Conservation (phyloP, 2,888 invertebrate species). For the Salticus scenicus region DNA sequence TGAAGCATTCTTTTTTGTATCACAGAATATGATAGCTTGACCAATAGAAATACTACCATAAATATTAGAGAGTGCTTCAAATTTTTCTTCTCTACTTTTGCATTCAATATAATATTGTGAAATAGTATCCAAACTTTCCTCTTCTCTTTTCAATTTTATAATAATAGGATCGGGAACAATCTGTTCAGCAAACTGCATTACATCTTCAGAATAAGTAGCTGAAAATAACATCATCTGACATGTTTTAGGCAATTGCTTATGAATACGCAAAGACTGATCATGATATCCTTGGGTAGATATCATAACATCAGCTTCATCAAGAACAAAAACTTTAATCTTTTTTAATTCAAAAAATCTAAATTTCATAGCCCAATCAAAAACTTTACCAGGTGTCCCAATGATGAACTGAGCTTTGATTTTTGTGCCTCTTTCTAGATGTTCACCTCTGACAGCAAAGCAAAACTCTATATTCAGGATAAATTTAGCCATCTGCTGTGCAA, state of each 20-base stretch:
- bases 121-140: slow-evolving; percentile 96
- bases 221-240: slow-evolving; percentile 99
- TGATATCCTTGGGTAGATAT: slow-evolving; percentile 98
- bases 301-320: slow-evolving; percentile 99
- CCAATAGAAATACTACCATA: slow-evolving; percentile 97
- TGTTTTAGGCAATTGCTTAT: slow-evolving; percentile 84
- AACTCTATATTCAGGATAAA: slow-evolving; percentile 93
- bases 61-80: slow-evolving; percentile 93
- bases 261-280: slow-evolving; percentile 95
- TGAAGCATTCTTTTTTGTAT: slow-evolving; percentile 71
- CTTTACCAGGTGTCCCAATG: slow-evolving; percentile 98
- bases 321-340: slow-evolving; percentile 91
- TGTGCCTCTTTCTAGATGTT: slow-evolving; percentile 77
- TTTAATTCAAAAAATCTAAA: slow-evolving; percentile 89
- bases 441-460: slow-evolving; percentile 94
- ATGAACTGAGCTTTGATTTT: slow-evolving; percentile 91
- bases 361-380: slow-evolving; percentile 93
- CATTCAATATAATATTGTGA: slow-evolving; percentile 97
- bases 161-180: slow-evolving; percentile 92
- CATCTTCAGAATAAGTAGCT: slow-evolving; percentile 94
- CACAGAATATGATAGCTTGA: slow-evolving; percentile 97
- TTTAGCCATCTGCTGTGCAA: slow-evolving; percentile 96
- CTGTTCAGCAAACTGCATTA: slow-evolving; percentile 97
- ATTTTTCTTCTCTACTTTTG: slow-evolving; percentile 89
- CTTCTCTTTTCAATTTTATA: slow-evolving; percentile 83